phyloP scores from a whole-genome alignment of 2,888 invertebrate species.

The Hirtodrosophila trivittata region DNA sequence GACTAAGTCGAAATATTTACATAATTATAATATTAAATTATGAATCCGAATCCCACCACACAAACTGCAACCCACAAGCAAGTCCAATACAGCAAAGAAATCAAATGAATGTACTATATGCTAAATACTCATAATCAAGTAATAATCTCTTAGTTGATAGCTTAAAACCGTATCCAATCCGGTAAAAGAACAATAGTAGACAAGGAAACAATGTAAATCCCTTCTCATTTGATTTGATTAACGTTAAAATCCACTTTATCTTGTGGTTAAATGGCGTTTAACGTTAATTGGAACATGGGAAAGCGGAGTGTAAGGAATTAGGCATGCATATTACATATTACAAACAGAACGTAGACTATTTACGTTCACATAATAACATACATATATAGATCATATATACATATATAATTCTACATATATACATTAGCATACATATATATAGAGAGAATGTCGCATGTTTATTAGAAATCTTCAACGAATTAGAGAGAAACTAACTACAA shows the following conservation, averaged over 20 bases:
- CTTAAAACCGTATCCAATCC: conserved; percentile 23
- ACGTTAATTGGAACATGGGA: background rate
- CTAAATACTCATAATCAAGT: conserved; percentile 23
- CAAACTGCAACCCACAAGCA: conserved; percentile 70
- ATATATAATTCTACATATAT: conserved; percentile 31
- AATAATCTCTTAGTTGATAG: conserved; percentile 38
- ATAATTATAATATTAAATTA: conserved; percentile 34
- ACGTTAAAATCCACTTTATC: background rate
- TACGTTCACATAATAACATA: conserved; percentile 30
- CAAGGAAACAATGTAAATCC: conserved; percentile 17
- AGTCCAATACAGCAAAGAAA: conserved; percentile 57
- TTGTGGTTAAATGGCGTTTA: background rate
- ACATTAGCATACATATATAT: conserved; percentile 32
- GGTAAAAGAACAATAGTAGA: conserved; percentile 38
- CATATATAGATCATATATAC: conserved; percentile 25
- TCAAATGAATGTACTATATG: conserved; percentile 24
- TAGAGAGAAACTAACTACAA: conserved; percentile 56
- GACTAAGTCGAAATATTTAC: conserved; percentile 40
- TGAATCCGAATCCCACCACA: conserved; percentile 73
- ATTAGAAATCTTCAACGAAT: conserved; percentile 71
- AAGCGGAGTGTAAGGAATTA: conserved; percentile 9
- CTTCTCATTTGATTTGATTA: too few relatives aligned
- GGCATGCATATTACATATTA: conserved; percentile 27
- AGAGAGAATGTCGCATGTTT: conserved; percentile 59
- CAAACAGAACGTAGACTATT: conserved; percentile 32